Evolutionary conservation across 2,888 invertebrate genomes (phyloP).

Genomic region (Dryocosmus kuriphilus): DNA sequence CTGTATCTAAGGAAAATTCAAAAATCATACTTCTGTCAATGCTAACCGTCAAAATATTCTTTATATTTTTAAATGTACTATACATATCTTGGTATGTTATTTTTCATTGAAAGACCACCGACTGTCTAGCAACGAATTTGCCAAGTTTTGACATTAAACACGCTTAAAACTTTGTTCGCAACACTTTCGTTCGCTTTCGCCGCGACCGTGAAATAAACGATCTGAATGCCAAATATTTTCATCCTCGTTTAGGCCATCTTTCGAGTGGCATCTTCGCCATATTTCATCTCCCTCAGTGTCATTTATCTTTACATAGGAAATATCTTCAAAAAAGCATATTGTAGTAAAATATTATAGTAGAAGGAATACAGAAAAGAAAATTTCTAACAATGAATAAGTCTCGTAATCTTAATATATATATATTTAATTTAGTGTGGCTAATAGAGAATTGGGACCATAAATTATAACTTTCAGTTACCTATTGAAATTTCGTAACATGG

Average conservation of each 20-base stretch:
- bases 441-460: background rate
- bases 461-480: conserved; percentile 39
- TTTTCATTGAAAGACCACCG: conserved; percentile 65
- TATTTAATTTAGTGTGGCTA: too few species aligned
- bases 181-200: conserved; percentile 73
- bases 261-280: background rate
- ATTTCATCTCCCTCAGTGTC: background rate
- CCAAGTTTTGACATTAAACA: conserved; percentile 76
- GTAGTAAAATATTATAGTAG: background rate
- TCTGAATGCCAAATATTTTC: conserved; percentile 70
- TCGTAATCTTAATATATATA: too few species aligned
- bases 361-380: background rate
- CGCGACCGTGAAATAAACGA: conserved; percentile 74
- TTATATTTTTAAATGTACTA: conserved; percentile 33
- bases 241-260: conserved; percentile 47
- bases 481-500: conserved; percentile 57
- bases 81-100: conserved; percentile 53
- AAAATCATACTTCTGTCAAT: background rate
- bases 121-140: conserved; percentile 71
- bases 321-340: background rate
- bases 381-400: too few species aligned
- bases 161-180: conserved; percentile 76
- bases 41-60: background rate
- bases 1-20: too few species aligned
- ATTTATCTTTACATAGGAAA: background rate